Evolutionary conservation across 2,888 invertebrate genomes (phyloP).

Genomic region (Caenorhabditis wallacei): DNA sequence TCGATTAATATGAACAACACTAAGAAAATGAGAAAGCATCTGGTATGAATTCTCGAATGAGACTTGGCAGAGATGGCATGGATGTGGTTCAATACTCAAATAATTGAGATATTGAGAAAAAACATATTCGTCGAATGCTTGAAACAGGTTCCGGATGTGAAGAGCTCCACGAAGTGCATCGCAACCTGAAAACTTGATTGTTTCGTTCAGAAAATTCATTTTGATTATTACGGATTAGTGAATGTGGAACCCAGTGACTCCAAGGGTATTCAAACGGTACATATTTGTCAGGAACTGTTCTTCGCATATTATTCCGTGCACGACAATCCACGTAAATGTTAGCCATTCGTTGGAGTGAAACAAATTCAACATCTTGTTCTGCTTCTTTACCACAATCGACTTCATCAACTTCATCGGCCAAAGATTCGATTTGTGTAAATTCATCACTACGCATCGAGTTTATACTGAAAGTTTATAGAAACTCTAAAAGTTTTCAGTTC

Average conservation of each 20-base stretch:
- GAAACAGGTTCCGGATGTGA: conserved; percentile 2
- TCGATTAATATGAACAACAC: conserved; percentile 6
- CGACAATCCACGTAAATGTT: conserved; percentile 13
- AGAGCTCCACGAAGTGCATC: conserved; percentile 4
- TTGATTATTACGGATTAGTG: neutral
- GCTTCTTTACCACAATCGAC: neutral
- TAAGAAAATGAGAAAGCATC: conserved; percentile 18
- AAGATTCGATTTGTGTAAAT: conserved; percentile 36
- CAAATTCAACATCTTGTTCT: neutral
- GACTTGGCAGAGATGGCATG: neutral
- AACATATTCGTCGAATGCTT: neutral
- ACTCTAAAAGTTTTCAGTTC: too few relatives aligned
- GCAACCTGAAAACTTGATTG: neutral
- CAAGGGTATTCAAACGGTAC: conserved; percentile 30
- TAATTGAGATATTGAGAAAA: neutral
- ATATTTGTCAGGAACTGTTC: conserved; percentile 3
- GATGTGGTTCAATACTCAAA: conserved; percentile 23
- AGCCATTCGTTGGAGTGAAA: neutral
- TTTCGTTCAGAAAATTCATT: neutral
- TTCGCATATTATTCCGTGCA: conserved; percentile 17
- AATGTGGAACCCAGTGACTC: conserved; percentile 3
- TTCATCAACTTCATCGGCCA: conserved; percentile 27
- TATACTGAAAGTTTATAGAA: too few relatives aligned
- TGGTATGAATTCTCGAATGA: neutral
- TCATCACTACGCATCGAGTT: neutral